Percentiles rank a stretch among this genome's conserved stretches.
Evolutionary conservation across 2,113 vertebrate genomes (phyloP).

Genomic region (Vulpes vulpes): DNA sequence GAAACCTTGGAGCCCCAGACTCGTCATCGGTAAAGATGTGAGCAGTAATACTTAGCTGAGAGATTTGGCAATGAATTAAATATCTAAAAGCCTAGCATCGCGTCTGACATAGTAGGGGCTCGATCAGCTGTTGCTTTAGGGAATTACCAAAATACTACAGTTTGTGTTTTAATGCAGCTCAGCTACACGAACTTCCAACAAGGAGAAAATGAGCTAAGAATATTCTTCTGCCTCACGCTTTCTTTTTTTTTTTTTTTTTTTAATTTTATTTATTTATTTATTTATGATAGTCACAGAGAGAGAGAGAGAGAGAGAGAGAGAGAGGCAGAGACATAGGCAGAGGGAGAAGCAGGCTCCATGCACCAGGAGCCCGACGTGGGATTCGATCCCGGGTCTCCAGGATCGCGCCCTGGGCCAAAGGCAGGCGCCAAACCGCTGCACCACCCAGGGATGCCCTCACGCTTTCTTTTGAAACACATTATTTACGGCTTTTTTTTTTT

Average conservation of each 20-base stretch:
- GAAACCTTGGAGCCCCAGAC: not conserved
- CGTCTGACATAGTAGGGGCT: not conserved
- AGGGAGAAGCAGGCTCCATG: too few relatives aligned
- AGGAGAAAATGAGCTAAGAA: not conserved
- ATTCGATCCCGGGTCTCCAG: too few relatives aligned
- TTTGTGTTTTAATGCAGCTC: not conserved
- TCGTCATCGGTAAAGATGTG: not conserved
- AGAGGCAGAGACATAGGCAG: too few relatives aligned
- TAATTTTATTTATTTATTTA: too few relatives aligned
- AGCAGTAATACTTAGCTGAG: not conserved
- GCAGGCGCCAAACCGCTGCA: too few relatives aligned
- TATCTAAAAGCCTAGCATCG: not conserved
- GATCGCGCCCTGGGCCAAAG: too few relatives aligned
- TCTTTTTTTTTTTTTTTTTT: not conserved
- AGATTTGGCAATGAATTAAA: constrained; percentile 23
- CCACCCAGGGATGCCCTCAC: not conserved
- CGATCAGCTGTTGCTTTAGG: not conserved
- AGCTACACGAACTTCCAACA: not conserved
- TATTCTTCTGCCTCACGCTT: not conserved
- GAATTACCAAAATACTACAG: not conserved
- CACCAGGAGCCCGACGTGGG: too few relatives aligned
- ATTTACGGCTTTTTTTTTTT: not conserved
- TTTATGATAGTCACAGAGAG: too few relatives aligned
- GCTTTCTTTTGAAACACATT: not conserved
- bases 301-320: too few relatives aligned